Evolutionary conservation across 2,888 invertebrate genomes (phyloP).

Genomic region (Dynastes tityus): DNA sequence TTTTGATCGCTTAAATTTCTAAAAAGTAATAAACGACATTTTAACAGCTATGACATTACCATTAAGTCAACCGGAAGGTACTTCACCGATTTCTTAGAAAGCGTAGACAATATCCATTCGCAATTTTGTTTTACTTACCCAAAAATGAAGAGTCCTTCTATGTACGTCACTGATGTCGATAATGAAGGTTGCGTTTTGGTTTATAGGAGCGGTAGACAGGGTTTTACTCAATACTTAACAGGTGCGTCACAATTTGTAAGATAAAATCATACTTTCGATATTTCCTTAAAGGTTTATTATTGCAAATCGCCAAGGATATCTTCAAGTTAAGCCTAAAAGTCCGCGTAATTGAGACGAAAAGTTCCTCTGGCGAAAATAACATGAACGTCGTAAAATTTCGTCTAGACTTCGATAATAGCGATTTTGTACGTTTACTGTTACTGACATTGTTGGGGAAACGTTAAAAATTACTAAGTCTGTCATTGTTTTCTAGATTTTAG

Average conservation of each 20-base stretch:
- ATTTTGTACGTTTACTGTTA: conserved; percentile 74
- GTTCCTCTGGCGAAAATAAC: conserved; percentile 68
- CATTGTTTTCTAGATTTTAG: conserved; percentile 60
- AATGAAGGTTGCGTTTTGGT: conserved; percentile 87
- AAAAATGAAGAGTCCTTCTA: conserved; percentile 94
- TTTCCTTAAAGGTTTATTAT: conserved; percentile 80
- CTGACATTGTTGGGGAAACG: not conserved
- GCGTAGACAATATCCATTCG: conserved; percentile 93
- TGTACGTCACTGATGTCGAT: conserved; percentile 91
- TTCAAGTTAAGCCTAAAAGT: conserved; percentile 84
- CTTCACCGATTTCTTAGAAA: conserved; percentile 92
- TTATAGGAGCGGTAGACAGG: conserved; percentile 87
- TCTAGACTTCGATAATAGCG: conserved; percentile 89
- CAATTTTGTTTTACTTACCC: conserved; percentile 95
- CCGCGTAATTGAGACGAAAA: conserved; percentile 80
- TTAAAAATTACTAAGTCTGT: conserved; percentile 1
- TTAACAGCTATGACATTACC: conserved; percentile 84
- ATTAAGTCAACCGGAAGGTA: conserved; percentile 90
- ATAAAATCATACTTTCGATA: not conserved
- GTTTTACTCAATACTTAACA: conserved; percentile 88
- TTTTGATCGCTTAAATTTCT: too few species aligned
- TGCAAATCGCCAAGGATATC: conserved; percentile 88
- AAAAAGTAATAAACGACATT: not conserved
- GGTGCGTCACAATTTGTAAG: conserved; percentile 72
- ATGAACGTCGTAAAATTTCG: conserved; percentile 79